Base-by-base conservation (phyloP, 64 coral and sea anemone genomes). In the Pocillopora verrucosa region DNA sequence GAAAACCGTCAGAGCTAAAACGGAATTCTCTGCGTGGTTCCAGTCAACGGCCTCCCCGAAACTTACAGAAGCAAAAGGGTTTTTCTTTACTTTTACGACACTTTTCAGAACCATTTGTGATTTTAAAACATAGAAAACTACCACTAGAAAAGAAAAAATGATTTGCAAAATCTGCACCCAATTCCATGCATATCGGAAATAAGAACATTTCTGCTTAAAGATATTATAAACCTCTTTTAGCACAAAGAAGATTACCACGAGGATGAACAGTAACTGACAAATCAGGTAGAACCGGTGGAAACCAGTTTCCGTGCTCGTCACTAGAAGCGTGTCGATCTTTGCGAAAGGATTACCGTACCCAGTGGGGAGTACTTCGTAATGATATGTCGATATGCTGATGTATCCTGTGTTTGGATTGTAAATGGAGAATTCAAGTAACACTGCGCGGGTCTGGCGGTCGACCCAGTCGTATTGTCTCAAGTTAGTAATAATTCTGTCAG, bases 181-280 rank as follows among this genome's bases (percentile, higher is more conserved):
- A 34, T 93, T 93, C 87, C 92, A 77, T 0, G 73, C 34, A 36
- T 93, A 56, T 70, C 72, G 36, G 25, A 93, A 93, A 69, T 83
- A 93, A 16, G 17, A 34, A 16, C 68, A 58, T 69, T 58, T 89
- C 62, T 83, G 26, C 41, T 72, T 59, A 57, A 73, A 93, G 70
- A 89, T 59, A 0, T 61, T 76, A 70, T 83, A 72, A 11, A 77
- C 17, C 74, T 88, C 58, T 45, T 77, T 72, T 15, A 74, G 13
- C 2, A 82, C 25, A 56, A 88, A 93, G 36, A 88, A 80, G 5
- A 83, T 14, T 11, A 89, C 87, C 68, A 89, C 16, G 2, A 68
- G 61, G 26, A 93, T 93, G 25, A 93, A 93, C 19, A 93, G 36
- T 10, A 93, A 74, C 69, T 93, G 85, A 14, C 92, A 89, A 65